phyloP scores from a whole-genome alignment of 2,113 vertebrate genomes.

The Anser brachyrhynchus region DNA sequence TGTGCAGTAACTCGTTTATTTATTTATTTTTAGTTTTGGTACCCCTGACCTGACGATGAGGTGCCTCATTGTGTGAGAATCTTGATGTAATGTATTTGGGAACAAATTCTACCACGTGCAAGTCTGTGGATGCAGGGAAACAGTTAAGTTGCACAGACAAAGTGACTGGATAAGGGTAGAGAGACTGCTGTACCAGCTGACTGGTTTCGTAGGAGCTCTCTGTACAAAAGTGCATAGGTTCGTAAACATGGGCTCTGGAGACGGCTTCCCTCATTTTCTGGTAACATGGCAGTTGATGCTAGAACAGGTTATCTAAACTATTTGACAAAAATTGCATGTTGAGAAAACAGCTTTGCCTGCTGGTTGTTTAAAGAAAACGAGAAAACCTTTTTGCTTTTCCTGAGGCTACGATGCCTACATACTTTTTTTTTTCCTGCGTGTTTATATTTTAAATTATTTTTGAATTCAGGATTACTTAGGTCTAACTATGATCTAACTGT shows the following conservation, averaged over 20 bases:
- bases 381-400: background rate
- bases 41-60: too few relatives aligned
- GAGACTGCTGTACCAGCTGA: background rate
- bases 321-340: background rate
- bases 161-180: too few relatives aligned
- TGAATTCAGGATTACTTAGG: background rate
- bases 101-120: too few relatives aligned
- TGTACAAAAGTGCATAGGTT: too few relatives aligned
- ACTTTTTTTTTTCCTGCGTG: background rate
- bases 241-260: background rate
- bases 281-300: background rate
- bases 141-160: too few relatives aligned
- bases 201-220: background rate
- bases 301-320: background rate
- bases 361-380: background rate
- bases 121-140: too few relatives aligned
- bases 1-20: too few relatives aligned
- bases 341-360: background rate
- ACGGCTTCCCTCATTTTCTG: background rate
- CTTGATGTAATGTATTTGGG: too few relatives aligned
- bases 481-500: too few relatives aligned
- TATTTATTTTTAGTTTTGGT: too few relatives aligned
- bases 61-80: too few relatives aligned
- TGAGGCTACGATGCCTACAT: background rate
- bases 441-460: background rate